Evolutionary conservation across 2,797 vertebrate species (phyloP).

Genomic region (Buphagus erythrorhynchus): DNA sequence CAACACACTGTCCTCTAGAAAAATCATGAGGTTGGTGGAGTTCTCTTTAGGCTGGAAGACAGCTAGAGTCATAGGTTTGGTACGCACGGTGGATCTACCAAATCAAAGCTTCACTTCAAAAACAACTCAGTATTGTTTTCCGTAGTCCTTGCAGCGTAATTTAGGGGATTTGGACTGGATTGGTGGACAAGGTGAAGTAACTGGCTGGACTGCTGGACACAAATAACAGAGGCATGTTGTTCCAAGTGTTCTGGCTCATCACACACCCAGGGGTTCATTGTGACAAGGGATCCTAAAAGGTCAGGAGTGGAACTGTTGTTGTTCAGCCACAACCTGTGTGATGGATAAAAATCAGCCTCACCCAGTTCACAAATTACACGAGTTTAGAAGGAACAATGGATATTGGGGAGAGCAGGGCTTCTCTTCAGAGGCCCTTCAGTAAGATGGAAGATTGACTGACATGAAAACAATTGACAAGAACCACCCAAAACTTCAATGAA

Average conservation of each 20-base stretch:
- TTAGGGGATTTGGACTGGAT: neutral
- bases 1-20: neutral
- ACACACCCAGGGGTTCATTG: neutral
- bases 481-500: neutral
- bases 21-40: accelerated
- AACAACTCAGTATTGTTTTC: neutral
- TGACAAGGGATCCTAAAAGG: neutral
- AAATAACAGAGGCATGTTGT: neutral
- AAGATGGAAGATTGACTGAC: neutral
- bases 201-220: neutral
- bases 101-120: neutral
- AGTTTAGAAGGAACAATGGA: neutral
- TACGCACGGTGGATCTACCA: neutral
- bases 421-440: neutral
- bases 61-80: neutral
- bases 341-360: neutral
- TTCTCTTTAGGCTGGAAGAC: neutral
- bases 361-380: neutral
- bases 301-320: neutral
- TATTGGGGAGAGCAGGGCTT: neutral
- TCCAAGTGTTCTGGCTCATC: neutral
- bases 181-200: neutral
- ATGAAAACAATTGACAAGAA: neutral
- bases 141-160: accelerated
- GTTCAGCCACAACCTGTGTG: neutral